Base-by-base conservation (phyloP, 2,113 vertebrate species). In the Gambusia holbrooki region DNA sequence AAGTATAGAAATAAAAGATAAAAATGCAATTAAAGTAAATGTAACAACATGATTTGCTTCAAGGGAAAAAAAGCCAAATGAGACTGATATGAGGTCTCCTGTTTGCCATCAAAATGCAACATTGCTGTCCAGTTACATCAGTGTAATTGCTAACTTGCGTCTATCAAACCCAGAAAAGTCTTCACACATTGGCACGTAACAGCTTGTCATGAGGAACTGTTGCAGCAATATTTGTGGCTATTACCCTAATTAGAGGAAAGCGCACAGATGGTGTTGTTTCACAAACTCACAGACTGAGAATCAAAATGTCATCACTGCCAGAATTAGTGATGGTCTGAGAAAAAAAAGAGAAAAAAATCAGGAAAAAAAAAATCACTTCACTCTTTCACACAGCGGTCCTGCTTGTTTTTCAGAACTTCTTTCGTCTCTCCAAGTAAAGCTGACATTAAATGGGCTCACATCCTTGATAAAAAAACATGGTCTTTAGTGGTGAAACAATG, bases 211-310 rank as follows among this genome's bases (percentile, higher is more conserved):
- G 83, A 84, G 86, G 87, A 93, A 94, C 91, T 92, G 93, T 95
- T 93, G 92, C 91, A 73, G 90, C 92, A 93, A 95, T 94, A 94
- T 95, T 94, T 95, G 91, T 86, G 83, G 91, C 91, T 90, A 94
- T 93, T 94, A 93, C 89, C 87, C 92, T 95, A 95, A 95, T 95
- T 94, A 95, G 93, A 90, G 89, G 87, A 87, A 94, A 91, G 90
- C 91, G 90, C 94, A 92, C 94, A 95, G 93, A 95, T 95, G 94
- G 94, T 92, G 92, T 92, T 92, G 91, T 91, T 93, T 92, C 90
- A 90, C 91, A 91, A 93, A 94, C 89, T 93, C 92, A 84, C 88
- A 84, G 81, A 87, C 92, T 92, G 92, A 92, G 92, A 95, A 94
- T 93, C 92, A 88, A 92, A 93, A 93, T 93, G 92, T 92, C 93